Evolutionary conservation across 2,113 vertebrate species (phyloP).

Genomic region (Prionailurus viverrinus): DNA sequence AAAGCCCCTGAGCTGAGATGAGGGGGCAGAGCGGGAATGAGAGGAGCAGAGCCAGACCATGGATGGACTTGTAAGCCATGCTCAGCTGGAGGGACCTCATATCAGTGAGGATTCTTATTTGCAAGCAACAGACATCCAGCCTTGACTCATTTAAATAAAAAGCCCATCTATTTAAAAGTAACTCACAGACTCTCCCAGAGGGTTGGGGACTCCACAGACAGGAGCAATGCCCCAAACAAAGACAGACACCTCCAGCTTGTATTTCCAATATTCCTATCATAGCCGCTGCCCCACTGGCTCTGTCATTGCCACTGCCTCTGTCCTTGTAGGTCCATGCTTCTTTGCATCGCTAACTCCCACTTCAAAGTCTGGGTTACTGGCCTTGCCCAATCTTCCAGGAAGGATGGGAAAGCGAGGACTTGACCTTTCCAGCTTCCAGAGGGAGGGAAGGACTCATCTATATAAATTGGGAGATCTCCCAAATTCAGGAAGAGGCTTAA

Average conservation of each 20-base stretch:
- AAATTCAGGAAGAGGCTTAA: not conserved
- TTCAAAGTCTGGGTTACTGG: not conserved
- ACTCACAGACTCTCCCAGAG: not conserved
- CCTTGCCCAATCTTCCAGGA: not conserved
- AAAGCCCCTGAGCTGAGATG: not conserved
- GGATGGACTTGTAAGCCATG: not conserved
- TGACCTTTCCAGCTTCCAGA: not conserved
- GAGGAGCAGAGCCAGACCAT: not conserved
- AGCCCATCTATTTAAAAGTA: not conserved
- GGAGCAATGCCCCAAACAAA: not conserved
- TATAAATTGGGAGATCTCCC: not conserved
- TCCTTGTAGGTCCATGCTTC: not conserved
- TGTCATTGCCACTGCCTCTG: not conserved
- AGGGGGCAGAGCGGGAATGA: not conserved
- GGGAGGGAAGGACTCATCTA: not conserved
- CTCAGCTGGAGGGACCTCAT: not conserved
- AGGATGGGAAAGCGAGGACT: not conserved
- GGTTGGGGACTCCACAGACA: not conserved
- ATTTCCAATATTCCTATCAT: not conserved
- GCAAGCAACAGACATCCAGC: not conserved
- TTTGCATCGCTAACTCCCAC: not conserved
- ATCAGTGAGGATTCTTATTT: not conserved
- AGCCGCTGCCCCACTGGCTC: not conserved
- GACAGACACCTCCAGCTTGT: not conserved
- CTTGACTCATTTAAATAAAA: conserved; percentile 4